phyloP scores from a whole-genome alignment of 2,888 invertebrate species.

The Morpho deidamia region DNA sequence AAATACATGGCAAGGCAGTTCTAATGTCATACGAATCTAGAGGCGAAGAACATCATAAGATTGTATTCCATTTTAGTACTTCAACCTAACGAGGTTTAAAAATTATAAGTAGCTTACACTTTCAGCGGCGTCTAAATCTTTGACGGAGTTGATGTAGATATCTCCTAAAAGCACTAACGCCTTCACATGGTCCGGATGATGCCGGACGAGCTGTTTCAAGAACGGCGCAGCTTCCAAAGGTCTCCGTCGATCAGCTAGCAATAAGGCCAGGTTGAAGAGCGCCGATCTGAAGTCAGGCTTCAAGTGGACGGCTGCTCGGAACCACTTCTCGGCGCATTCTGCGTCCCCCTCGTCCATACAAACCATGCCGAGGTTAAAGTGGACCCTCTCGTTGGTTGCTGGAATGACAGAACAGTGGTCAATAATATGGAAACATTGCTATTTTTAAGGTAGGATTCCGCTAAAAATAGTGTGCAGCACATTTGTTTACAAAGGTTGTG shows the following conservation, averaged over 20 bases:
- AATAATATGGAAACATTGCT: not conserved
- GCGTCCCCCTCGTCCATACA: slow-evolving; percentile 97
- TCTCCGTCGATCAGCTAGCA: slow-evolving; percentile 91
- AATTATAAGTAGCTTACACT: slow-evolving; percentile 80
- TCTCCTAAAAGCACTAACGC: slow-evolving; percentile 95
- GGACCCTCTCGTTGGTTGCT: slow-evolving; percentile 92
- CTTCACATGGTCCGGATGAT: slow-evolving; percentile 96
- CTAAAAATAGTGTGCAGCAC: no score
- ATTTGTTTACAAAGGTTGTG: no score
- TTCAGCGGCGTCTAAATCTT: slow-evolving; percentile 96
- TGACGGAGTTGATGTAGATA: slow-evolving; percentile 96
- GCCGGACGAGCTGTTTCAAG: slow-evolving; percentile 91
- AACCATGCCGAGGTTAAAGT: slow-evolving; percentile 97
- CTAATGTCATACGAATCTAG: no score
- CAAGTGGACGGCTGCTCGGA: slow-evolving; percentile 90
- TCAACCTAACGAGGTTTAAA: no score
- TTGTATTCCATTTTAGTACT: no score
- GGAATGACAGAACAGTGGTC: slow-evolving; percentile 22
- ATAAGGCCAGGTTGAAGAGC: slow-evolving; percentile 94
- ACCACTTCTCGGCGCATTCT: slow-evolving; percentile 93
- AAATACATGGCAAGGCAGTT: no score
- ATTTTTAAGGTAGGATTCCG: no score
- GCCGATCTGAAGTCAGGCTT: slow-evolving; percentile 95
- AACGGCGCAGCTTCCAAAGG: slow-evolving; percentile 96
- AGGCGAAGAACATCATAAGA: no score